Evolutionary conservation across 2,113 vertebrate genomes (phyloP).

Genomic region (Dromiciops gliroides): DNA sequence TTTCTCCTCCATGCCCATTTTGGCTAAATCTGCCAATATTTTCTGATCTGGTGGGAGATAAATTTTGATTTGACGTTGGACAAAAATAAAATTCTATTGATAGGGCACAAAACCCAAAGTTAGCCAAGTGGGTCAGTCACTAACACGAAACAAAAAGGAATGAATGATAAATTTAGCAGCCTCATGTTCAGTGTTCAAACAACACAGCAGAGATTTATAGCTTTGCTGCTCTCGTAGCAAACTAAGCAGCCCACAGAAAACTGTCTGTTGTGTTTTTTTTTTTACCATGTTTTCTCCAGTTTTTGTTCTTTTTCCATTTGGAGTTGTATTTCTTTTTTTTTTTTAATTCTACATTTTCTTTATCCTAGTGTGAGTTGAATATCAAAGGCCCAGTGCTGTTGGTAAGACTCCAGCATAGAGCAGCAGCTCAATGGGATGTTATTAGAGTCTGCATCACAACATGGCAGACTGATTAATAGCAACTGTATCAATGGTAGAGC

Average conservation of each 20-base stretch:
- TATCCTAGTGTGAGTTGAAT: conserved; percentile 92
- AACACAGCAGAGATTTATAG: conserved; percentile 89
- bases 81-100: conserved; percentile 68
- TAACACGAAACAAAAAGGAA: conserved; percentile 84
- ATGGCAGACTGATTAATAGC: conserved; percentile 86
- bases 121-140: conserved; percentile 80
- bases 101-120: conserved; percentile 79
- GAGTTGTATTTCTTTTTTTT: conserved; percentile 74
- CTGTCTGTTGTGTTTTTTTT: conserved; percentile 92
- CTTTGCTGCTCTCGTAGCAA: conserved; percentile 89
- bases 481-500: conserved; percentile 83
- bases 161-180: conserved; percentile 85
- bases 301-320: conserved; percentile 87
- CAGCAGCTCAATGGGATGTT: conserved; percentile 87
- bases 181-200: conserved; percentile 86
- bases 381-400: conserved; percentile 90
- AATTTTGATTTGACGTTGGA: conserved; percentile 73
- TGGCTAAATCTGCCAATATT: conserved; percentile 73
- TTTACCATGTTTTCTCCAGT: conserved; percentile 83
- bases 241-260: conserved; percentile 88
- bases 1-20: conserved; percentile 67
- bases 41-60: conserved; percentile 72
- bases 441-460: conserved; percentile 87
- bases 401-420: conserved; percentile 89
- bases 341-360: conserved; percentile 89